A percentile compares a stretch with the other conserved stretches of the same genome.
phyloP scores from a whole-genome alignment of 2,113 vertebrate species.

The Emydocephalus ijimae region DNA sequence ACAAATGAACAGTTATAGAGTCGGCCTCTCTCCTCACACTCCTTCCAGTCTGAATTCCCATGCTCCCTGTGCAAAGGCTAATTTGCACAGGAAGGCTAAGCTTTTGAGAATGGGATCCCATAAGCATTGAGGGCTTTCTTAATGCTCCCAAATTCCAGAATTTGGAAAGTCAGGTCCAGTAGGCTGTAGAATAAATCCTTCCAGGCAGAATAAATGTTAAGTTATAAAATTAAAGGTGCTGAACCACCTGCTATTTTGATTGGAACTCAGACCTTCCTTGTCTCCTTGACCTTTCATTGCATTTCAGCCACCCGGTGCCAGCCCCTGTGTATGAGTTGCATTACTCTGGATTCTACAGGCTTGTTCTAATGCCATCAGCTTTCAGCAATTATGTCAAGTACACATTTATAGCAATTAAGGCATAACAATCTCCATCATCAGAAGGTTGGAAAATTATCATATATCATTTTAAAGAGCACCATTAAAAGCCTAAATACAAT shows the following conservation, averaged over 20 bases:
- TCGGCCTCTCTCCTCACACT: background rate
- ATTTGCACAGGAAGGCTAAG: background rate
- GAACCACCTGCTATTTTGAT: background rate
- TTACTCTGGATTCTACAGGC: background rate
- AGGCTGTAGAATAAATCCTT: background rate
- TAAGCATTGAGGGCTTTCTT: background rate
- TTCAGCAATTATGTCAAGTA: background rate
- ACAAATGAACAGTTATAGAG: background rate
- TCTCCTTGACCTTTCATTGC: background rate
- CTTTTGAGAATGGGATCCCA: background rate
- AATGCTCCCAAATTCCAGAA: background rate
- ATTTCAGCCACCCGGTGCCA: background rate
- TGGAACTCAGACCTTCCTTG: background rate
- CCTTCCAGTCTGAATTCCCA: background rate
- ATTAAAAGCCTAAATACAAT: background rate
- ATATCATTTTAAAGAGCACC: background rate
- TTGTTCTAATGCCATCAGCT: background rate
- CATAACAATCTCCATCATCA: background rate
- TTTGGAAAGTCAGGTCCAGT: background rate
- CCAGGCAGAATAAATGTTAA: background rate
- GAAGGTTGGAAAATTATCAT: background rate
- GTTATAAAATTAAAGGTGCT: background rate
- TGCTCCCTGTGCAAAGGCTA: background rate
- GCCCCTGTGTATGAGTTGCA: background rate
- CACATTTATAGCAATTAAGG: background rate